Evolutionary conservation across 2,113 vertebrate species (phyloP).

Genomic region (Electrona antarctica): DNA sequence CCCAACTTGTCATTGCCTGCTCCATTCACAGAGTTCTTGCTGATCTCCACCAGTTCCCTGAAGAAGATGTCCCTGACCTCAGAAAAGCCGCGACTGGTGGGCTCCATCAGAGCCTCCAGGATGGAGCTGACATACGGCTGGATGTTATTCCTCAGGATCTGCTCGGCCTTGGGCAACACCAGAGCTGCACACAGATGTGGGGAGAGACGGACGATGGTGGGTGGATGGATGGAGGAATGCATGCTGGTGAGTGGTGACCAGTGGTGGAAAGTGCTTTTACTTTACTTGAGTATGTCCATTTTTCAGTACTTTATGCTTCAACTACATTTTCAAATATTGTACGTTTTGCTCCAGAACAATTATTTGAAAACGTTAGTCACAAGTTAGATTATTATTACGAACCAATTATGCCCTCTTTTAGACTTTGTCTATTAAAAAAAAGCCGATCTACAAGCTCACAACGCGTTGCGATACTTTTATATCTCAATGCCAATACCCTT

Average conservation of each 20-base stretch:
- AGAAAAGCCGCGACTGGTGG: conserved; percentile 93
- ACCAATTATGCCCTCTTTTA: no score
- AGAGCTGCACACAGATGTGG: conserved; percentile 72
- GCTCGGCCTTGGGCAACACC: conserved; percentile 89
- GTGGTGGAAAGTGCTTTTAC: no score
- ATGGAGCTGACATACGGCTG: conserved; percentile 95
- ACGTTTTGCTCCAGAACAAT: no score
- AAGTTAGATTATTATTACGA: no score
- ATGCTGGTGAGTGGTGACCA: not conserved
- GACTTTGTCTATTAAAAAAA: no score
- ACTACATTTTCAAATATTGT: no score
- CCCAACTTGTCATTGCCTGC: conserved; percentile 87
- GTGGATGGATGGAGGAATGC: not conserved
- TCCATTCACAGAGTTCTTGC: conserved; percentile 91
- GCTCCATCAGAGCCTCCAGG: conserved; percentile 95
- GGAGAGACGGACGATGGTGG: not conserved
- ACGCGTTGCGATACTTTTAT: no score
- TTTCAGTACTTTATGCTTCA: no score
- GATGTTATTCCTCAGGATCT: conserved; percentile 87
- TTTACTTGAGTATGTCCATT: no score
- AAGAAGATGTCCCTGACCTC: conserved; percentile 94
- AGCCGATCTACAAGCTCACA: no score
- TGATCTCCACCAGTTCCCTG: conserved; percentile 93
- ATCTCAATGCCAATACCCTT: no score
- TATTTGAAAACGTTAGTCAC: no score